A percentile compares a stretch with the other conserved stretches of the same genome.
phyloP scores from a whole-genome alignment of 2,888 invertebrate species.

The Drosophila yooni region DNA sequence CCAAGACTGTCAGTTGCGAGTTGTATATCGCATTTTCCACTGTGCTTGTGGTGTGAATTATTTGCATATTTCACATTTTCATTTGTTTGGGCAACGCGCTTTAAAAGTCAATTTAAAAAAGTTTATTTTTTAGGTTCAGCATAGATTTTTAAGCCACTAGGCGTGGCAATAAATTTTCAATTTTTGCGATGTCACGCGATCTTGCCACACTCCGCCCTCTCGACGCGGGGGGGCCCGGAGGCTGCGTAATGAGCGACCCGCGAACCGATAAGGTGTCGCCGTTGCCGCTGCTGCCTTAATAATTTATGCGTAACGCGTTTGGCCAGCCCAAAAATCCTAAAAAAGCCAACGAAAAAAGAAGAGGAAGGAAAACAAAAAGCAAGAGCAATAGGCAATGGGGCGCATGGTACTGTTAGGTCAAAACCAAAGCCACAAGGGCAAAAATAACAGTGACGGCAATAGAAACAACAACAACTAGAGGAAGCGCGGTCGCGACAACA shows the following conservation, averaged over 20 bases:
- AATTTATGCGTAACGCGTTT: conserved; percentile 78
- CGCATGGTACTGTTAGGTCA: conserved; percentile 61
- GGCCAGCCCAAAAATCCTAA: conserved; percentile 34
- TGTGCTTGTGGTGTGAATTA: conserved; percentile 19
- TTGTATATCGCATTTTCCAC: conserved; percentile 8
- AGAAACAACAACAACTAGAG: neutral
- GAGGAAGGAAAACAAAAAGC: conserved; percentile 22
- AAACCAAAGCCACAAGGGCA: conserved; percentile 76
- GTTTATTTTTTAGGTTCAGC: conserved; percentile 30
- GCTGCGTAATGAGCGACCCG: conserved; percentile 68
- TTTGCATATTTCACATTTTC: conserved; percentile 48
- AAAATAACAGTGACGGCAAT: conserved; percentile 23
- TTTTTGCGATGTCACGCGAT: conserved; percentile 73
- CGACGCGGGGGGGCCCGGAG: conserved; percentile 25
- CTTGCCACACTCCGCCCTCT: conserved; percentile 23
- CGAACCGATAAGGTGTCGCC: conserved; percentile 72
- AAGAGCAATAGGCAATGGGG: conserved; percentile 26
- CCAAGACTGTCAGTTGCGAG: conserved; percentile 20
- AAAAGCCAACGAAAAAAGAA: conserved; percentile 7
- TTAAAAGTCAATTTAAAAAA: conserved; percentile 72
- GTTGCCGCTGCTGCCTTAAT: conserved; percentile 45
- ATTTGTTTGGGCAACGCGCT: conserved; percentile 37
- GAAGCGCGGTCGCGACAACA: conserved; percentile 25
- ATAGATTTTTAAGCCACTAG: conserved; percentile 58
- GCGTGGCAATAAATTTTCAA: conserved; percentile 78